Evolutionary conservation across 2,113 vertebrate species (phyloP).

Genomic region (Hypomesus transpacificus): DNA sequence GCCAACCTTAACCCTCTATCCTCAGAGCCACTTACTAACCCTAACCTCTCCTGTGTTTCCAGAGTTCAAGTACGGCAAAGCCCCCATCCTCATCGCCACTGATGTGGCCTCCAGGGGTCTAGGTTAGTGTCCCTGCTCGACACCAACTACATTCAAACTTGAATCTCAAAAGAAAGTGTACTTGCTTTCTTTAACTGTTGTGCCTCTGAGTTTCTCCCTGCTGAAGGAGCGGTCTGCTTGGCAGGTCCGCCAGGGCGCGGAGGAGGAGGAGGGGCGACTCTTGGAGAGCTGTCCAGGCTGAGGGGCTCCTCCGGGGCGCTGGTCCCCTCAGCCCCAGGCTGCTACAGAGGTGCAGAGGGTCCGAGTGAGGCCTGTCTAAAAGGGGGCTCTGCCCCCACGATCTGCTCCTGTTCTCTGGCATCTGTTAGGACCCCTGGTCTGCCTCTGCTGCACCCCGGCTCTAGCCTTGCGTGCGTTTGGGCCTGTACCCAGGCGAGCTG

Average conservation of each 20-base stretch:
- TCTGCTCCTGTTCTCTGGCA: conserved; percentile 82
- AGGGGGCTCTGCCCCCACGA: conserved; percentile 65
- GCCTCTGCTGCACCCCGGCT: conserved; percentile 76
- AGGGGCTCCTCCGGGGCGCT: conserved; percentile 82
- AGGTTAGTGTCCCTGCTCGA: conserved; percentile 85
- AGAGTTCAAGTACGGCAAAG: conserved; percentile 98
- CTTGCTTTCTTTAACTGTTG: conserved; percentile 99
- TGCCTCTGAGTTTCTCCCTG: conserved; percentile 95
- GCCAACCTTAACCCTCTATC: no score
- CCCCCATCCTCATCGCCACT: conserved; percentile 97
- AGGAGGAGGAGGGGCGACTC: conserved; percentile 98
- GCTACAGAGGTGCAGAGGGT: conserved; percentile 91
- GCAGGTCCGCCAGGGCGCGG: conserved; percentile 99
- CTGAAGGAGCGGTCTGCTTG: conserved; percentile 99
- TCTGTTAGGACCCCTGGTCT: conserved; percentile 79
- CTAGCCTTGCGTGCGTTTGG: conserved; percentile 77
- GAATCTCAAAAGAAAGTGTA: conserved; percentile 85
- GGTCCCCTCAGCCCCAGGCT: conserved; percentile 84
- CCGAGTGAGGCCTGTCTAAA: conserved; percentile 91
- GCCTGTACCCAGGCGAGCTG: conserved; percentile 46
- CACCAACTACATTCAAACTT: neutral
- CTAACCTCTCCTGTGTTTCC: conserved; percentile 37
- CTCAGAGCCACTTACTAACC: neutral
- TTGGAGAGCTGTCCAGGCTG: conserved; percentile 92
- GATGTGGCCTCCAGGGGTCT: conserved; percentile 98